These are phyloP conservation scores for Sinopyrophorus schimmeli DNA, from an alignment of 2,888 invertebrate species.

Conservation along the genomic window DNA sequence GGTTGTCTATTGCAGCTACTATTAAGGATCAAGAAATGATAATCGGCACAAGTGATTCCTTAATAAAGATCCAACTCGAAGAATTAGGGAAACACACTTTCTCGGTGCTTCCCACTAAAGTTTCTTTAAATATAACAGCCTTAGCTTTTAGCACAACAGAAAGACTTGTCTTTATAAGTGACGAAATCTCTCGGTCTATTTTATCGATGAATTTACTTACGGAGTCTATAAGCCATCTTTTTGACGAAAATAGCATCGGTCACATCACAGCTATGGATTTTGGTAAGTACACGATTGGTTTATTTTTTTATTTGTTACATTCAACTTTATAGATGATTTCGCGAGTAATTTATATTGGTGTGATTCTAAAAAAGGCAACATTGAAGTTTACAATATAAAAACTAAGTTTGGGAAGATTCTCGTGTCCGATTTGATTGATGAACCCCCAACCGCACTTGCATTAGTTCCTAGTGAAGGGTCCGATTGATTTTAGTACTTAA, in stretches of 20 bases:
- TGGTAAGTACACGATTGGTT: slow-evolving; percentile 50
- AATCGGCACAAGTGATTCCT: slow-evolving; percentile 61
- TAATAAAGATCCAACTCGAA: slow-evolving; percentile 68
- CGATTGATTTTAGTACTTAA: no score
- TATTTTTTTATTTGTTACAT: background rate
- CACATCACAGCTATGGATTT: slow-evolving; percentile 62
- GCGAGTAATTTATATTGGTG: slow-evolving; percentile 76
- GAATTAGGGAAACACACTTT: slow-evolving; percentile 67
- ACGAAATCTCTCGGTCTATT: slow-evolving; percentile 56
- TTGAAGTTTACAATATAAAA: slow-evolving; percentile 68
- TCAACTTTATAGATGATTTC: slow-evolving; percentile 65
- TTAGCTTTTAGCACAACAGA: slow-evolving; percentile 67
- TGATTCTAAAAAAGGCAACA: slow-evolving; percentile 63
- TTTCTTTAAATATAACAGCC: slow-evolving; percentile 63
- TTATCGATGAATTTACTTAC: slow-evolving; percentile 52
- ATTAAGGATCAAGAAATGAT: slow-evolving; percentile 52
- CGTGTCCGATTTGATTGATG: slow-evolving; percentile 60
- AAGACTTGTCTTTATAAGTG: slow-evolving; percentile 59
- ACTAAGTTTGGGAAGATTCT: slow-evolving; percentile 64
- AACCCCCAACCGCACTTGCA: slow-evolving; percentile 70
- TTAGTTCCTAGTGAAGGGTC: slow-evolving; percentile 71
- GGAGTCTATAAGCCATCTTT: slow-evolving; percentile 21
- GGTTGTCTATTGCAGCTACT: slow-evolving; percentile 4
- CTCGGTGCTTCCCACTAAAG: slow-evolving; percentile 45
- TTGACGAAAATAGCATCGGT: slow-evolving; percentile 1